Conservation (phyloP, 2,888 invertebrate genomes). For the Tinea semifulvella region DNA sequence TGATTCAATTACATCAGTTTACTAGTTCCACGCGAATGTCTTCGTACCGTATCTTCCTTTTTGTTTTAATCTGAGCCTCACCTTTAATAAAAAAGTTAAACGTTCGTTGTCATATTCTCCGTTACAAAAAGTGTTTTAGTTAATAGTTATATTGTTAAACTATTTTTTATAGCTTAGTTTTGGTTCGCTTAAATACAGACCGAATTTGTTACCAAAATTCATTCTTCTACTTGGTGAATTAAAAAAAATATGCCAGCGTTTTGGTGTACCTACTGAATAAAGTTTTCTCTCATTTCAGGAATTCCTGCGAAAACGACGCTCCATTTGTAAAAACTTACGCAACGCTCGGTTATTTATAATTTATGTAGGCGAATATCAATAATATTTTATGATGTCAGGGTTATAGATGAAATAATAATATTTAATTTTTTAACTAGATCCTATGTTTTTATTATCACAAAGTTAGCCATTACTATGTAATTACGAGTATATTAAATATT, state of each 20-base stretch:
- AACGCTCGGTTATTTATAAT: constrained; percentile 91
- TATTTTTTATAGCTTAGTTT: too few species aligned
- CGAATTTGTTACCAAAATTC: too few species aligned
- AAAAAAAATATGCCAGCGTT: background rate
- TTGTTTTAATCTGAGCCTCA: too few species aligned
- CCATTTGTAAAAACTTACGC: constrained; percentile 95
- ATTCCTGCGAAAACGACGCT: constrained; percentile 85
- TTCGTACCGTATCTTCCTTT: too few species aligned
- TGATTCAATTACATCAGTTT: too few species aligned
- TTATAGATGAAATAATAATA: constrained; percentile 38
- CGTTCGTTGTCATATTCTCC: too few species aligned
- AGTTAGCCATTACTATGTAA: constrained; percentile 53
- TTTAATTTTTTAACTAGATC: constrained; percentile 57
- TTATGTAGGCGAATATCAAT: constrained; percentile 56
- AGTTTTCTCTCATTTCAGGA: constrained; percentile 69
- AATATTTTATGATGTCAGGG: constrained; percentile 52
- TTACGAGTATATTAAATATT: constrained; percentile 64
- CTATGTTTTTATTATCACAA: constrained; percentile 49
- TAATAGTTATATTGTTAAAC: too few species aligned
- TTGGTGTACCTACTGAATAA: background rate
- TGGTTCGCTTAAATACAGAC: too few species aligned
- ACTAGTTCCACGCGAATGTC: too few species aligned
- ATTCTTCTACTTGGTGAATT: too few species aligned
- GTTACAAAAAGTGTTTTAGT: too few species aligned
- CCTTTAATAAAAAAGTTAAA: too few species aligned